A percentile compares a stretch with the other conserved stretches of the same genome.
phyloP scores from a whole-genome alignment of 2,113 vertebrate genomes.

The Alligator mississippiensis region DNA sequence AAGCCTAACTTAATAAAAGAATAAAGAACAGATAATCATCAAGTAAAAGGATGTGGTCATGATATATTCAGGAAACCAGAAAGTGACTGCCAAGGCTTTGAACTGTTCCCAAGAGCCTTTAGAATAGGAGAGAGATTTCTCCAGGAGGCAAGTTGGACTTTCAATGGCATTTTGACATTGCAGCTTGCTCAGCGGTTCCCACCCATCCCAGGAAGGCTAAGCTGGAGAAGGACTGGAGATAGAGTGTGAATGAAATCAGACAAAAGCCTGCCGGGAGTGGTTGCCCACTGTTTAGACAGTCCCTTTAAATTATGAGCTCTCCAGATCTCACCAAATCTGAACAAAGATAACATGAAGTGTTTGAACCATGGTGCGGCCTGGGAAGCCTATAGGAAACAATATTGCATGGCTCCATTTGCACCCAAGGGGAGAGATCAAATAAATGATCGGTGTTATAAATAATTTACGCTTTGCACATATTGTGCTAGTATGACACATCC shows the following conservation, averaged over 20 bases:
- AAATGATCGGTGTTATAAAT: background rate
- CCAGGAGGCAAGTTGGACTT: background rate
- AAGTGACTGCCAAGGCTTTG: background rate
- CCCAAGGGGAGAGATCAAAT: background rate
- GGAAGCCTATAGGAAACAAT: background rate
- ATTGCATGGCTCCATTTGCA: background rate
- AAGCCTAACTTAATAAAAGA: background rate
- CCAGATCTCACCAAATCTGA: background rate
- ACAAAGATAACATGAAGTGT: background rate
- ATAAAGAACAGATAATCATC: background rate
- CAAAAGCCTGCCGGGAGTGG: background rate
- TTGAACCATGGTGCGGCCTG: background rate
- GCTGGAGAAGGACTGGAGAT: background rate
- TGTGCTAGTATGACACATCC: background rate
- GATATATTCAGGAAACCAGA: background rate
- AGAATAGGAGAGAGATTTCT: background rate
- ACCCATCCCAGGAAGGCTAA: background rate
- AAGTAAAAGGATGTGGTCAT: background rate
- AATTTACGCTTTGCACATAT: background rate
- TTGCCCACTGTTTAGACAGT: background rate
- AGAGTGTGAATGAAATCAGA: background rate
- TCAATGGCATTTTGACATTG: background rate
- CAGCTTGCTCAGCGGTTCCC: background rate
- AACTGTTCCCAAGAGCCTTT: background rate
- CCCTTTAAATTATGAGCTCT: background rate